These are phyloP conservation scores for Tortricodes alternella DNA, from an alignment of 2,888 invertebrate genomes.

Conservation along the genomic window DNA sequence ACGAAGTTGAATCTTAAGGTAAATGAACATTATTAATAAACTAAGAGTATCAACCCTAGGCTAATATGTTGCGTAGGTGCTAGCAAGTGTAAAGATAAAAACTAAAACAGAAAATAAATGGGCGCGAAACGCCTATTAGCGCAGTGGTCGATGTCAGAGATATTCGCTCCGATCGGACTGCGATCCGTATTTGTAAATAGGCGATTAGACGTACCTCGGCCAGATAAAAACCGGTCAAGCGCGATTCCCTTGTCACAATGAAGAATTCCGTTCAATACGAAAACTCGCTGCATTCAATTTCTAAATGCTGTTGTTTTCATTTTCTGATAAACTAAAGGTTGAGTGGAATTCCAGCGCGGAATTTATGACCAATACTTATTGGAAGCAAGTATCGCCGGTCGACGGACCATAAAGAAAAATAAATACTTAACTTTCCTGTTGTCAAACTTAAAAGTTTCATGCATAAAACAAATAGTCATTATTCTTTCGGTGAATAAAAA, in stretches of 20 bases:
- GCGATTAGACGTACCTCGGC: constrained; percentile 54
- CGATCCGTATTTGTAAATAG: constrained; percentile 64
- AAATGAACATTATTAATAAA: not conserved
- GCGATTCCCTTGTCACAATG: constrained; percentile 31
- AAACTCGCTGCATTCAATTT: constrained; percentile 1
- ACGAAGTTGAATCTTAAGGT: not conserved
- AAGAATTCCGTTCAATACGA: constrained; percentile 17
- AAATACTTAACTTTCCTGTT: not conserved
- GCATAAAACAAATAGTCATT: constrained; percentile 5
- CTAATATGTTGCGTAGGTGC: constrained; percentile 60
- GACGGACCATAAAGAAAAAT: not conserved
- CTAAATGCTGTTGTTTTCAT: constrained; percentile 1
- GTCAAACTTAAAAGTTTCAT: not conserved
- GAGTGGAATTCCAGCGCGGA: not conserved
- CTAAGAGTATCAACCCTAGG: constrained; percentile 50
- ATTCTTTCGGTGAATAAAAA: constrained; percentile 19
- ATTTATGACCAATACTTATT: constrained; percentile 2
- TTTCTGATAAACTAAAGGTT: constrained; percentile 5
- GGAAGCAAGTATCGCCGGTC: not conserved
- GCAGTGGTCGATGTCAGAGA: constrained; percentile 46
- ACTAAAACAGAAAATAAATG: constrained; percentile 71
- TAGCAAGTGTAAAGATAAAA: constrained; percentile 66
- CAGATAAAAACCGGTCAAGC: constrained; percentile 41
- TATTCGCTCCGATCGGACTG: constrained; percentile 53
- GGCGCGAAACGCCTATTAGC: constrained; percentile 65